Percentiles rank a stretch among this genome's conserved stretches.
Conservation (phyloP, 2,113 vertebrate genomes). For the Tiliqua scincoides region DNA sequence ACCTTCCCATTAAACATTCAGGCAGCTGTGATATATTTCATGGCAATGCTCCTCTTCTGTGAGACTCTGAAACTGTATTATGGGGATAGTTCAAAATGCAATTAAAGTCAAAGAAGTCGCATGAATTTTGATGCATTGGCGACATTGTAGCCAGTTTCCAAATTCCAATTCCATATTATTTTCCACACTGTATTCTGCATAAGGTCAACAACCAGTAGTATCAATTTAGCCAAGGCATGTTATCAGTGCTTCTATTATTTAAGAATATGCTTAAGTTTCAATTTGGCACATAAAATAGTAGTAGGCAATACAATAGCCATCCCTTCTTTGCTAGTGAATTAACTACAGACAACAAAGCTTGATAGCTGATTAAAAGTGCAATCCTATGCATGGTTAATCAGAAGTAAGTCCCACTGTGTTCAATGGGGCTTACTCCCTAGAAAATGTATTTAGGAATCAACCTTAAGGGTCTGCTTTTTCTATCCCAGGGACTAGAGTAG, state of each 20-base stretch:
- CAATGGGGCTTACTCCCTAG: no score
- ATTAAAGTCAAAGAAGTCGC: constrained; percentile 51
- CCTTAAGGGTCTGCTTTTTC: no score
- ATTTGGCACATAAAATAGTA: constrained; percentile 45
- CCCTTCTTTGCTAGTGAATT: neutral
- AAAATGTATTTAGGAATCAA: no score
- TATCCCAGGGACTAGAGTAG: no score
- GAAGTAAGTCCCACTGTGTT: no score
- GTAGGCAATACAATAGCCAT: constrained; percentile 16
- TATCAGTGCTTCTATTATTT: constrained; percentile 48
- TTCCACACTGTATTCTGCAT: constrained; percentile 30
- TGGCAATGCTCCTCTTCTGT: constrained; percentile 41
- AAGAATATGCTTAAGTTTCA: constrained; percentile 39
- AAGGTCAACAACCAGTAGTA: constrained; percentile 15
- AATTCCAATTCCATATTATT: constrained; percentile 18
- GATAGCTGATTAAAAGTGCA: neutral
- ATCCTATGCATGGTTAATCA: no score
- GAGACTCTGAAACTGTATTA: neutral
- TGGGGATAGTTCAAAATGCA: constrained; percentile 38
- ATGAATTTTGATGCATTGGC: constrained; percentile 22
- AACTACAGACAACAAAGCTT: neutral
- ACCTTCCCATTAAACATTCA: constrained; percentile 47
- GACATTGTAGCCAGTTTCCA: constrained; percentile 31
- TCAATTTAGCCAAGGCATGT: constrained; percentile 23
- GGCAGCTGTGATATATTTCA: constrained; percentile 53